Evolutionary conservation across 1,140 invertebrate species (phyloP).

Genomic region (Sitobion miscanthi): DNA sequence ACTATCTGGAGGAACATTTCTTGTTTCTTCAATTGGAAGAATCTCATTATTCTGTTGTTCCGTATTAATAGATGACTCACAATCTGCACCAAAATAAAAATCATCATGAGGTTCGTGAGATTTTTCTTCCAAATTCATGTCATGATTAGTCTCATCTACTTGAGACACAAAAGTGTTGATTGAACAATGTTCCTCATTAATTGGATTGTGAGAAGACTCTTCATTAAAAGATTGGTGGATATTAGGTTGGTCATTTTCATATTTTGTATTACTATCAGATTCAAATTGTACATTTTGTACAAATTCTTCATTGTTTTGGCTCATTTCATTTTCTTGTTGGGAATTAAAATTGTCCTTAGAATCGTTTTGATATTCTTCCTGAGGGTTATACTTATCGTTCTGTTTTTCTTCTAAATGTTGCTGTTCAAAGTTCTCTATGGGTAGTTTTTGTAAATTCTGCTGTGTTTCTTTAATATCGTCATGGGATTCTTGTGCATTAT

Average conservation of each 20-base stretch:
- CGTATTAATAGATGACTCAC: background rate
- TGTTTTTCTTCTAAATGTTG: background rate
- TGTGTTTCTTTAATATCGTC: background rate
- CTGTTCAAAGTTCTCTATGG: background rate
- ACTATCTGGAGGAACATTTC: background rate
- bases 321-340: background rate
- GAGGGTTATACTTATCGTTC: background rate
- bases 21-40: background rate
- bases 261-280: background rate
- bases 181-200: background rate
- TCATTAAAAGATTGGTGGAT: background rate
- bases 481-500: background rate
- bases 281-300: background rate
- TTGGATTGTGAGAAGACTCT: background rate
- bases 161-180: background rate
- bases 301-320: background rate
- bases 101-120: background rate
- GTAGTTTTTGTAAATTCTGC: background rate
- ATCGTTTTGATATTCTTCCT: background rate
- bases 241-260: background rate
- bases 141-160: background rate
- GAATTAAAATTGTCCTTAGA: background rate
- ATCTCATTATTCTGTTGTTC: background rate
- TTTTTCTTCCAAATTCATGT: background rate
- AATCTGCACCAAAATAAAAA: slow-evolving; percentile 7